Evolutionary conservation across 1,140 invertebrate genomes (phyloP), one percentile per base, ranked within the genome.

Genomic region (Heterodera carotae): DNA sequence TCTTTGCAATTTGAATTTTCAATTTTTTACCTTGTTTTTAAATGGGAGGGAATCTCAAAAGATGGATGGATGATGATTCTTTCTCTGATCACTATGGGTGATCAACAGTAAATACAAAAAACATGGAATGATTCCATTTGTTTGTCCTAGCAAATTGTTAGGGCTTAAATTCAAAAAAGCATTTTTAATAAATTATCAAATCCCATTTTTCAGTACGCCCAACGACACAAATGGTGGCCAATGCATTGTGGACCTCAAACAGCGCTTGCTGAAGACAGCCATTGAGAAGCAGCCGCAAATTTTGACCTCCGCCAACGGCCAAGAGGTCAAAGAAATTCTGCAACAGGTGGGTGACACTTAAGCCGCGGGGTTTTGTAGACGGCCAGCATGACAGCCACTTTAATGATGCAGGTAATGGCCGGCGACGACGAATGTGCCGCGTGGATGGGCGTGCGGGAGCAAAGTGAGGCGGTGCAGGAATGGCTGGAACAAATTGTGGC

Each of bases 401-500:
- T 22, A 56, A 22, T 22, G 18, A 5, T 56, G 48, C 15, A 83
- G 66, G 66, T 82, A 4, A 69, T 82, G 18, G 29, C 76, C 33
- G 78, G 78, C 36, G 78, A 72, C 27, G 82, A 82, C 4, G 29
- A 78, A 15, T 59, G 75, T 31, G 39, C 60, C 18, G 66, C 76
- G 7, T 77, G 34, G 34, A 53, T 74, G 43, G 70, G 76, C n/a
- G 76, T 67, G 2, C 60, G 36, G 5, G 74, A 80, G 22, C 81
- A 82, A 68, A 72, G 80, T 22, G 66, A 80, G 53, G 82, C 81
- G 29, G 69, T 82, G 25, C 78, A 82, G 68, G 81, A 82, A 29
- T 82, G 81, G 81, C 59, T 82, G 31, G 82, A 82, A 39, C 77
- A 84, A 48, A 69, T 81, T 53, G 79, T 67, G 73, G 34, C 70